A percentile compares a stretch with the other conserved stretches of the same genome.
Conservation (phyloP, 2,113 vertebrate genomes). For the Oreocharis arfaki region DNA sequence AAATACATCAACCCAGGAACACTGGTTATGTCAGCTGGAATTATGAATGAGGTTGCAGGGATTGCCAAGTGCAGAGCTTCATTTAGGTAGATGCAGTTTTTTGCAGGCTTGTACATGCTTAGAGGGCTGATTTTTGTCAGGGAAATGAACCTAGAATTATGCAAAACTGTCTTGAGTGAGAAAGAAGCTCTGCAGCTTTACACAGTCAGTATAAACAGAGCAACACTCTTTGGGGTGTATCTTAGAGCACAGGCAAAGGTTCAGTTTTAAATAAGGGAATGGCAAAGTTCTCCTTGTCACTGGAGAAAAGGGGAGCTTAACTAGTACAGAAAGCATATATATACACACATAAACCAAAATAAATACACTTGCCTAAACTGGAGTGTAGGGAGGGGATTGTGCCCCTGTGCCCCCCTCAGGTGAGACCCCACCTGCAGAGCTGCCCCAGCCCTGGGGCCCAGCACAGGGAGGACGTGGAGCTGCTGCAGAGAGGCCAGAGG, state of each 20-base stretch:
- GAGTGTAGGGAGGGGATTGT: neutral
- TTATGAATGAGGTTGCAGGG: neutral
- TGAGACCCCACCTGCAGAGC: neutral
- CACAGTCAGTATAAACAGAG: neutral
- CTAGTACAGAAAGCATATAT: neutral
- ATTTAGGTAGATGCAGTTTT: neutral
- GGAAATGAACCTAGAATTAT: neutral
- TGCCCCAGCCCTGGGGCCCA: neutral
- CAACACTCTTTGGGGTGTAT: neutral
- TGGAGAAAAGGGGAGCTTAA: neutral
- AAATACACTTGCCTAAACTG: neutral
- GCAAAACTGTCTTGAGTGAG: neutral
- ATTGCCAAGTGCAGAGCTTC: neutral
- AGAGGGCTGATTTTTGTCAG: neutral
- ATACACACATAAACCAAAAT: neutral
- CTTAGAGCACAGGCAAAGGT: neutral
- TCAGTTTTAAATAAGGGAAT: neutral
- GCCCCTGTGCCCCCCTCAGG: neutral
- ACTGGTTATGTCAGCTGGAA: constrained; percentile 7
- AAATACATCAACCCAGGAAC: constrained; percentile 29
- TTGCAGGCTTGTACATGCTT: neutral
- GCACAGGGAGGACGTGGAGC: neutral
- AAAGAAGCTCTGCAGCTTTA: neutral
- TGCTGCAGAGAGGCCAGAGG: neutral
- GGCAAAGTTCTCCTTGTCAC: neutral